Conservation (phyloP, 2,113 vertebrate species). For the Recurvirostra avosetta region DNA sequence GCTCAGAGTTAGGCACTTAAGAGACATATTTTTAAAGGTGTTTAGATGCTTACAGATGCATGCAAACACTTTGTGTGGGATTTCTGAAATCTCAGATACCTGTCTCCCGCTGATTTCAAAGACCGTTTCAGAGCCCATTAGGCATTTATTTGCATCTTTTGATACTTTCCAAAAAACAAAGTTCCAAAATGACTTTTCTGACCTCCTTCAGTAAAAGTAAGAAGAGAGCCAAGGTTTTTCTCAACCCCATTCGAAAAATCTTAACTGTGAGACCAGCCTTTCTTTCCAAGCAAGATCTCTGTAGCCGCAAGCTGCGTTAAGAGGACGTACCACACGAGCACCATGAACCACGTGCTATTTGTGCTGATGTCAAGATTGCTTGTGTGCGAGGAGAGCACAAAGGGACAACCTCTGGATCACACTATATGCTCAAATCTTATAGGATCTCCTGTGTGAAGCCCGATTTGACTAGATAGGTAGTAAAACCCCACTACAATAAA, state of each 20-base stretch:
- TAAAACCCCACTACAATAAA: not conserved
- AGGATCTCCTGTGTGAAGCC: not conserved
- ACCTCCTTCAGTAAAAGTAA: not conserved
- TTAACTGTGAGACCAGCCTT: not conserved
- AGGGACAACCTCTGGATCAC: not conserved
- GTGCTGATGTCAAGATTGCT: not conserved
- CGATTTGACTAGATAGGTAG: not conserved
- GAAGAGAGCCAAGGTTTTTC: not conserved
- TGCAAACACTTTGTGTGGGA: slow-evolving; percentile 8
- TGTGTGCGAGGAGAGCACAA: not conserved
- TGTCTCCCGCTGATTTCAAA: not conserved
- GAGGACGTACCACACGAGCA: accelerated
- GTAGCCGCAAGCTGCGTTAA: accelerated
- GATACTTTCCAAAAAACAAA: not conserved
- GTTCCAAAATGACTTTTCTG: not conserved
- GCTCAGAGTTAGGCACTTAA: not conserved
- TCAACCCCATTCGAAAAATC: not conserved
- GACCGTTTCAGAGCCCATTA: not conserved
- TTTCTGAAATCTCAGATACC: slow-evolving; percentile 10
- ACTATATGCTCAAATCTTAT: not conserved
- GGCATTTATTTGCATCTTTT: not conserved
- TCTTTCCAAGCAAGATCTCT: not conserved
- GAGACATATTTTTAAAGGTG: slow-evolving; percentile 25
- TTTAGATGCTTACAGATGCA: slow-evolving; percentile 22
- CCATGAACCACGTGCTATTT: accelerated